These are phyloP conservation scores for Leptestheria dahalacensis DNA, from an alignment of 1,140 invertebrate genomes.

Conservation along the genomic window DNA sequence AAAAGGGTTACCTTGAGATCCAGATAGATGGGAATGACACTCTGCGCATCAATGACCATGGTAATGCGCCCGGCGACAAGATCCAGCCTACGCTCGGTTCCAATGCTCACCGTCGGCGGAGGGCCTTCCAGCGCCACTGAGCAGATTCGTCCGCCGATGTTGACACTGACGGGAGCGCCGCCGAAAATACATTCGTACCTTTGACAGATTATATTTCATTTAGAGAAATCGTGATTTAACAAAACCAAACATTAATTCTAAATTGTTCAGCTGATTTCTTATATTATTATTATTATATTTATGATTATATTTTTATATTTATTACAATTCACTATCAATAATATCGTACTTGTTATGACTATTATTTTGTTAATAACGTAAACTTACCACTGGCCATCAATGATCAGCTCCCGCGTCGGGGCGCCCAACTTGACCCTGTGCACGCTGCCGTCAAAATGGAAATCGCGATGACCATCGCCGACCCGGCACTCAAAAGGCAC, in stretches of 20 bases:
- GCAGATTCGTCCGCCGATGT: conserved; percentile 53
- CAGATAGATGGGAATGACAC: conserved; percentile 62
- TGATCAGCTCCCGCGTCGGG: conserved; percentile 77
- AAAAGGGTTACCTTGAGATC: conserved; percentile 31
- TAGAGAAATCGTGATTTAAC: too few species aligned
- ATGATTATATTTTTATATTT: neutral
- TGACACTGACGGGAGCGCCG: conserved; percentile 63
- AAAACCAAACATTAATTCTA: too few species aligned
- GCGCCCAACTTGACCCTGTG: conserved; percentile 69
- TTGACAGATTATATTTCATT: too few species aligned
- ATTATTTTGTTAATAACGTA: neutral
- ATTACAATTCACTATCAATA: too few species aligned
- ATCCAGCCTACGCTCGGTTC: conserved; percentile 48
- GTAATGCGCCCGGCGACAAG: conserved; percentile 66
- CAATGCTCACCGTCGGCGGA: conserved; percentile 61
- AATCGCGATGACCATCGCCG: conserved; percentile 25
- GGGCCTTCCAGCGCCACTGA: conserved; percentile 68
- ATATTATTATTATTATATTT: neutral
- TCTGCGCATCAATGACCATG: conserved; percentile 60
- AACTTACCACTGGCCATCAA: conserved; percentile 52
- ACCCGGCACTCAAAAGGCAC: conserved; percentile 16
- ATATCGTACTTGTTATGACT: neutral
- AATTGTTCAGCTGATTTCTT: too few species aligned
- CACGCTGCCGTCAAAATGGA: conserved; percentile 28
- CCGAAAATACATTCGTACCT: conserved; percentile 78